Conservation (phyloP, 2,888 invertebrate genomes). For the Drosophila nigricruria region DNA sequence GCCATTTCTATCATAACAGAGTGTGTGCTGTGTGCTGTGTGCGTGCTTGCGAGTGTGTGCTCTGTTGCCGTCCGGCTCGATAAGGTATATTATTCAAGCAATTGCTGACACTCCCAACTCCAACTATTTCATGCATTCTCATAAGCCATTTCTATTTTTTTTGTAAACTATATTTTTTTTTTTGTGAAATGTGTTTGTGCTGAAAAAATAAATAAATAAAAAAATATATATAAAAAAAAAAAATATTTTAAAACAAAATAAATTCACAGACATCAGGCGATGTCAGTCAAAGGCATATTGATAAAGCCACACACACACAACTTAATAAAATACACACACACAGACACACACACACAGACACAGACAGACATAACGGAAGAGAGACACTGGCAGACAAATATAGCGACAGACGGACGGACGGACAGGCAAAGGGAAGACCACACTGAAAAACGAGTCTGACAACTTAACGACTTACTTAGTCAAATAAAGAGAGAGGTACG, state of each 20-base stretch:
- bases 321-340: conserved; percentile 27
- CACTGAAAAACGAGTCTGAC: conserved; percentile 71
- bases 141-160: conserved; percentile 6
- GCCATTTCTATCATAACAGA: conserved; percentile 14
- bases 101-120: conserved; percentile 9
- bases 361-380: conserved; percentile 5
- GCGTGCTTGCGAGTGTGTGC: conserved; percentile 15
- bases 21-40: conserved; percentile 19
- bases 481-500: conserved; percentile 59
- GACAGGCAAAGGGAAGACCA: conserved; percentile 30
- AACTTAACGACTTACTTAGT: conserved; percentile 79
- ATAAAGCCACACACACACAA: conserved; percentile 62
- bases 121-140: neutral
- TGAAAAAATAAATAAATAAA: neutral
- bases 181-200: conserved; percentile 37
- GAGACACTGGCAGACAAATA: conserved; percentile 6
- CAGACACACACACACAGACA: conserved; percentile 7
- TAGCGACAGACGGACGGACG: neutral
- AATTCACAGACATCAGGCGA: conserved; percentile 37
- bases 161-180: conserved; percentile 9
- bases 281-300: conserved; percentile 64
- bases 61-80: conserved; percentile 21
- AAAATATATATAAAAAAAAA: neutral
- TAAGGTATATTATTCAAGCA: conserved; percentile 43
- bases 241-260: conserved; percentile 15